Evolutionary conservation across 2,888 invertebrate species (phyloP), one percentile per base, ranked within the genome.

Genomic region (Euphydryas editha): DNA sequence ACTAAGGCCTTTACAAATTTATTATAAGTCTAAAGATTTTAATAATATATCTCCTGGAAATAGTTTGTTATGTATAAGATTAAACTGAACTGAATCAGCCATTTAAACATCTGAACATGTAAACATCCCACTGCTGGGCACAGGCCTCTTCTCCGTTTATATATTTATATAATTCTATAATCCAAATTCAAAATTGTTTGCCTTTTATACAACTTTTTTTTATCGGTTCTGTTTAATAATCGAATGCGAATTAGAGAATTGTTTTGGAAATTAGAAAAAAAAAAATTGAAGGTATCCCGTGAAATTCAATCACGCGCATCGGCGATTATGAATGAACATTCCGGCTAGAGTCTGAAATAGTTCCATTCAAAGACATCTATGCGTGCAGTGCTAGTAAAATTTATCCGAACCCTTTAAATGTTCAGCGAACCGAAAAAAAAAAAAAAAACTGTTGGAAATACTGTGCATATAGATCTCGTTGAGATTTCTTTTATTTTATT

Each of bases 381-480:
- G 71, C 71, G 71, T 71, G 69, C 62, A 62, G 58, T 65, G 67
- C 65, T 71, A 61, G 46, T 67, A 63, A 65, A 67, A 67, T 65
- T 62, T 62, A 59, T 44, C n/a, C 20, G 51, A 55, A 59, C 70
- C 61, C 58, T 51, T 58, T 64, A 54, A 64, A 51, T 51, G 58
- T 66, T 58, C 66, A 66, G 1, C 36, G 54, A 54, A 54, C 17
- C 54, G 56, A 30, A 30, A 51, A 58, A 59, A 49, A 51, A 58
- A 59, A 49, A 64, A 51, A 36, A 58, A 51, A 58, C 51, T 36
- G 36, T 64, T 58, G 44, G 20, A 49, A 47, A 54, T 54, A 36
- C 36, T 36, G 36, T 51, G 24, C 21, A 7, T 49, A 49, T 51
- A 51, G 20, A 24, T 51, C 49, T 51, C 6, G 2, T 2, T 7